Percentiles rank a stretch among this genome's conserved stretches.
Conservation (phyloP, 1,140 invertebrate genomes). For the Andricus grossulariae region DNA sequence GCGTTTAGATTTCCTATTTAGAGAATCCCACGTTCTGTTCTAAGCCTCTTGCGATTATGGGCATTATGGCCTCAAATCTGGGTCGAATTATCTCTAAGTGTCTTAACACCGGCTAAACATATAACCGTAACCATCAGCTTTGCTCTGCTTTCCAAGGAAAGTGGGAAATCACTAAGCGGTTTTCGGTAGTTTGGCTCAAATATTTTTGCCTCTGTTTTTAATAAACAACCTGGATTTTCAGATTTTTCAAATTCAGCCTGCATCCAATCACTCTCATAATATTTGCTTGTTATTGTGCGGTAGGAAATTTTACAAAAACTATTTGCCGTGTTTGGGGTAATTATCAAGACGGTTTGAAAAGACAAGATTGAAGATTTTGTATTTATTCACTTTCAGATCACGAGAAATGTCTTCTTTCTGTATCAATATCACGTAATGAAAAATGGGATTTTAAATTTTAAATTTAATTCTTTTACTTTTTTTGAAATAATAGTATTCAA, state of each 20-base stretch:
- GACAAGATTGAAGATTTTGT: no score
- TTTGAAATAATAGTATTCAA: neutral
- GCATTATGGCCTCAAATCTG: slow-evolving; percentile 7
- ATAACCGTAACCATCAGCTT: neutral
- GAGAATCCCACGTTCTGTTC: slow-evolving; percentile 7
- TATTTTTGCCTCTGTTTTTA: neutral
- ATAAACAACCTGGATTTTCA: neutral
- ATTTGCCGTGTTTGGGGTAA: no score
- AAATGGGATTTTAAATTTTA: no score
- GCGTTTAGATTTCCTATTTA: neutral
- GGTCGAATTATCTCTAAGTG: slow-evolving; percentile 15
- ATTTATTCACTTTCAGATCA: no score
- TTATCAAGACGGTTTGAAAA: no score
- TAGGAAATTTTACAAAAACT: no score
- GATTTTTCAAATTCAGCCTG: neutral
- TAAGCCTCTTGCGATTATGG: neutral
- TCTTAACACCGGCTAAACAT: slow-evolving; percentile 4
- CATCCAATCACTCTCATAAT: neutral
- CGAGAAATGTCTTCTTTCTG: no score
- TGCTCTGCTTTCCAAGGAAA: neutral
- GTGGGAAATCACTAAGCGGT: neutral
- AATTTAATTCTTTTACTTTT: neutral
- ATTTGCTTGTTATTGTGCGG: no score
- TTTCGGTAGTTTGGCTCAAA: slow-evolving; percentile 2
- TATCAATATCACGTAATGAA: no score